Evolutionary conservation across 2,113 vertebrate genomes (phyloP), one percentile per base, ranked within the genome.

Genomic region (Epinephelus fuscoguttatus): DNA sequence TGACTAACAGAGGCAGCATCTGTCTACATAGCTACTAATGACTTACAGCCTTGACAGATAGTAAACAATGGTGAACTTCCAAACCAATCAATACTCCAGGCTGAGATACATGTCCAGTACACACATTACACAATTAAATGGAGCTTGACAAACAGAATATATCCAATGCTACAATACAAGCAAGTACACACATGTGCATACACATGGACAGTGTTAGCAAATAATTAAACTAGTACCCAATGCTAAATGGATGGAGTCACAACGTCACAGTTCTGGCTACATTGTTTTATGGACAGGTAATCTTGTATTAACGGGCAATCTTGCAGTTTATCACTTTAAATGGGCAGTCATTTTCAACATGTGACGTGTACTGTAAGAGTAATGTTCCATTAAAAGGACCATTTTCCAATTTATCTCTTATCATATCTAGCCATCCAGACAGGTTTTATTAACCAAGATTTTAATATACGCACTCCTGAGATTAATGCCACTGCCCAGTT

Each of bases 61-160:
- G 61, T 74, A 55, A 82, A 86, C 75, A 70, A 47, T 27, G 49
- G 49, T 82, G 23, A 71, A 81, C 85, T 23, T 81, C 37, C 12
- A 61, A 77, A 6, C 30, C 23, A 40, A 77, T 81, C 81, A 78
- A 88, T 88, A 75, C 0, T 75, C 57, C 56, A 27, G 75, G 67
- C 71, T 88, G 73, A 89, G 87, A 86, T 53, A 25, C 25, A 63
- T 23, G 70, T 70, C 0, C 47, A 25, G 10, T 25, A 23, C 4
- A 82, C 25, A 70, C 19, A 18, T 6, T 0, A 59, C 6, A 37
- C 27, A 64, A 78, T 71, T 19, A 30, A 70, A 12, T 49, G 2
- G 33, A 1, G 27, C 33, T 4, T 33, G 42, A 63, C 30, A 47
- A 66, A 19, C 27, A 30, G 63, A 60, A 74, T 25, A 60, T 25